Base-by-base conservation (phyloP, 2,888 invertebrate species). In the Electrophaes corylata region DNA sequence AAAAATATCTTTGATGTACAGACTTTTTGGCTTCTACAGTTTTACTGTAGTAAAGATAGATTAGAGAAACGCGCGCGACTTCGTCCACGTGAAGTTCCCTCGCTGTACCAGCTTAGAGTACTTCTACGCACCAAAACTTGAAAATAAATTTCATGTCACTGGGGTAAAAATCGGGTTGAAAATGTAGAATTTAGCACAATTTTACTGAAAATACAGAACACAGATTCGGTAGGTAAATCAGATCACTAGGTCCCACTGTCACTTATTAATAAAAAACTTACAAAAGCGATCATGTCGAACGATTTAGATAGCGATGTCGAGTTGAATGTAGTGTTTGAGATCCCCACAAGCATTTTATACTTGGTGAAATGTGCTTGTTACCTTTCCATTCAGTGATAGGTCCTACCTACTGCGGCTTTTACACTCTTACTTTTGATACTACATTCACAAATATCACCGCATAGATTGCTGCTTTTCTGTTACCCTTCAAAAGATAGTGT, bases 331-430 rank as follows among this genome's bases (percentile, higher is more conserved):
- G 85, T 77, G 75, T 71, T 58, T 65, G 53, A 67, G 78, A 73
- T 78, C 84, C 81, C 79, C 79, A 76, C 84, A 55, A 84, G 57
- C 75, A 64, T 91, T 91, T 88, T 91, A 91, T 91, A 91, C 81
- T 84, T 78, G 84, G 90, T 85, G 91, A 89, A 91, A 91, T 88
- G 91, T 69, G 72, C 72, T 70, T 70, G 64, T 64, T 65, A 72
- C 91, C 91, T 91, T 91, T 91, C 91, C 85, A 90, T 87, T 87
- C 79, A 84, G 84, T 75, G 89, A 89, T 88, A 86, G 90, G 81
- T 69, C 70, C 73, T 65, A 44, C 39, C 67, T 72, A 89, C 79
- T 62, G 66, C 46, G 71, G 57, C 12, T 51, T 57, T 59, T 59
- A 62, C 54, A 46, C 54, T 48, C 54, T 59, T 41, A 50, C 54